Percentiles rank a stretch among this genome's conserved stretches.
Evolutionary conservation across 2,888 invertebrate species (phyloP).

Genomic region (Blomia tropicalis): DNA sequence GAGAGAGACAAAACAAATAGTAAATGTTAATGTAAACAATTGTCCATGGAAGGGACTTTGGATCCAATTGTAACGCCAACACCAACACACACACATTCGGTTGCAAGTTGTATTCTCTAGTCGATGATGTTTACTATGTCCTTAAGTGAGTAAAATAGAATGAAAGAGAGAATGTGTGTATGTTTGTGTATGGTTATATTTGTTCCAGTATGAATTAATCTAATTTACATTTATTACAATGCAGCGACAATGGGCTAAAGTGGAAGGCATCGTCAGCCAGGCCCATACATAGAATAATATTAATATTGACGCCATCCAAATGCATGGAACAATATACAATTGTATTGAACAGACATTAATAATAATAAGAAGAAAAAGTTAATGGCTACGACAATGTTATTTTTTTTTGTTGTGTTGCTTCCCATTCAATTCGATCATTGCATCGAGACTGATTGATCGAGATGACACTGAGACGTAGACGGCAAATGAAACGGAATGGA

Average conservation of each 20-base stretch:
- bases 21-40: conserved; percentile 4
- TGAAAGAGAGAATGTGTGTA: too few species aligned
- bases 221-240: conserved; percentile 11
- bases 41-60: conserved; percentile 3
- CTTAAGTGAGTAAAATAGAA: not conserved
- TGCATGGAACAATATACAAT: too few species aligned
- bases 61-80: not conserved
- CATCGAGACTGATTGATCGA: too few species aligned
- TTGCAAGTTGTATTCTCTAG: not conserved
- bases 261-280: too few species aligned
- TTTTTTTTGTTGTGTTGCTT: too few species aligned
- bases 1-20: conserved; percentile 7
- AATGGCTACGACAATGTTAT: too few species aligned
- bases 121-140: not conserved
- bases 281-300: too few species aligned
- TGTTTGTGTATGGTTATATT: not conserved
- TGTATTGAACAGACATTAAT: too few species aligned
- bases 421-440: too few species aligned
- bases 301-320: too few species aligned
- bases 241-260: not conserved
- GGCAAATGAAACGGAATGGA: not conserved
- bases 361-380: too few species aligned
- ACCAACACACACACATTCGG: not conserved
- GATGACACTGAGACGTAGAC: not conserved
- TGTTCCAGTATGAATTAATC: not conserved